Conservation (phyloP, 2,888 invertebrate genomes). For the Charanyca ferruginea region DNA sequence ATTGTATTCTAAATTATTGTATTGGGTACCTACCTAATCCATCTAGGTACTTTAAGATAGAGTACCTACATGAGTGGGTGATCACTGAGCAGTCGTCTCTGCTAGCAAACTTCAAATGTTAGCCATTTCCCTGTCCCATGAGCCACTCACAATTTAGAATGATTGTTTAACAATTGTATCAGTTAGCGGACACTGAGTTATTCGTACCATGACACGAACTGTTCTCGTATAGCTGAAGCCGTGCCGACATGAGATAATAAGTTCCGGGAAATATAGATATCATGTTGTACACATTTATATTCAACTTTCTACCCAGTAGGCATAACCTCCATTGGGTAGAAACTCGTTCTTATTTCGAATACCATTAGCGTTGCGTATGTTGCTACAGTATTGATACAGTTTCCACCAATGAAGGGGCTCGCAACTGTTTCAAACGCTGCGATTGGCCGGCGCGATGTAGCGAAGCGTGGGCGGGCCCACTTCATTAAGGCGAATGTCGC, state of each 20-base stretch:
- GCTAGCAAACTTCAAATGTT: no score
- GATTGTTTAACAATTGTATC: no score
- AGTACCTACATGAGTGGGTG: no score
- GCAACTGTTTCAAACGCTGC: slow-evolving; percentile 67
- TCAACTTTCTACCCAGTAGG: slow-evolving; percentile 15
- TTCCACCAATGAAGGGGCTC: slow-evolving; percentile 61
- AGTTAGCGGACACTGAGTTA: neutral
- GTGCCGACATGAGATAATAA: neutral
- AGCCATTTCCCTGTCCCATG: no score
- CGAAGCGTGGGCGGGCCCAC: slow-evolving; percentile 63
- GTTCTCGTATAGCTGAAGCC: neutral
- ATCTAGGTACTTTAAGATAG: no score
- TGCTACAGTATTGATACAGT: slow-evolving; percentile 59
- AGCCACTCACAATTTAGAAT: no score
- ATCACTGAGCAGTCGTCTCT: no score
- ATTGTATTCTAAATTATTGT: no score
- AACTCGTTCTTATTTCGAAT: slow-evolving; percentile 19
- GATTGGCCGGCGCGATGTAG: slow-evolving; percentile 68
- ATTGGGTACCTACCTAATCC: no score
- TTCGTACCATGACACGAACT: neutral
- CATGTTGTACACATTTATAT: neutral
- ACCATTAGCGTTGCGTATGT: slow-evolving; percentile 14
- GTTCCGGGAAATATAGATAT: neutral
- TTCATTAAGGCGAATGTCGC: slow-evolving; percentile 67
- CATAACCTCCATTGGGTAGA: slow-evolving; percentile 38